Evolutionary conservation across 2,113 vertebrate genomes (phyloP).

Genomic region (Cacatua alba): DNA sequence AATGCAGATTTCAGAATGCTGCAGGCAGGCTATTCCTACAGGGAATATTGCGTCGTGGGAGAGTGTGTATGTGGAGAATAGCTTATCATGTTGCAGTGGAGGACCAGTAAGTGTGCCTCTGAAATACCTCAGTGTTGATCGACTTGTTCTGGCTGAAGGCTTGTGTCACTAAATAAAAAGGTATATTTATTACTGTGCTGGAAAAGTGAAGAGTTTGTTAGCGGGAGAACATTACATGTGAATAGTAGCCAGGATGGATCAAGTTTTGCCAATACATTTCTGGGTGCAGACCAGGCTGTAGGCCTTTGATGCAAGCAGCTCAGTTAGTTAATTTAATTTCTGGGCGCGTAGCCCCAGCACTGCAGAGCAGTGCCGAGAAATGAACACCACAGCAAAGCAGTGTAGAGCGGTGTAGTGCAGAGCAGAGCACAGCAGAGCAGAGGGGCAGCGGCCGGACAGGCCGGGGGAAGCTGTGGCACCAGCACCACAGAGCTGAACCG

Average conservation of each 20-base stretch:
- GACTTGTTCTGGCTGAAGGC: background rate
- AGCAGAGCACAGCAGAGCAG: background rate
- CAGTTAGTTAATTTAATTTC: fast-evolving
- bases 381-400: background rate
- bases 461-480: background rate
- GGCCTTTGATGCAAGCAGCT: background rate
- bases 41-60: background rate
- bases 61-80: fast-evolving
- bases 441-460: background rate
- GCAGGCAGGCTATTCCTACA: background rate
- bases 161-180: background rate
- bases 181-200: background rate
- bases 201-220: background rate
- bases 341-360: background rate
- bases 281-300: background rate
- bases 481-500: fast-evolving
- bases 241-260: background rate
- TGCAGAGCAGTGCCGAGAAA: background rate
- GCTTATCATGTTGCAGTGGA: background rate
- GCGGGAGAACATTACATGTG: fast-evolving
- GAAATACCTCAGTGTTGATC: fast-evolving
- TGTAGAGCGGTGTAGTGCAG: background rate
- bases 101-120: background rate
- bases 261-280: background rate
- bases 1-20: background rate